Conservation (phyloP, 2,888 invertebrate genomes). For the Gerris lacustris region DNA sequence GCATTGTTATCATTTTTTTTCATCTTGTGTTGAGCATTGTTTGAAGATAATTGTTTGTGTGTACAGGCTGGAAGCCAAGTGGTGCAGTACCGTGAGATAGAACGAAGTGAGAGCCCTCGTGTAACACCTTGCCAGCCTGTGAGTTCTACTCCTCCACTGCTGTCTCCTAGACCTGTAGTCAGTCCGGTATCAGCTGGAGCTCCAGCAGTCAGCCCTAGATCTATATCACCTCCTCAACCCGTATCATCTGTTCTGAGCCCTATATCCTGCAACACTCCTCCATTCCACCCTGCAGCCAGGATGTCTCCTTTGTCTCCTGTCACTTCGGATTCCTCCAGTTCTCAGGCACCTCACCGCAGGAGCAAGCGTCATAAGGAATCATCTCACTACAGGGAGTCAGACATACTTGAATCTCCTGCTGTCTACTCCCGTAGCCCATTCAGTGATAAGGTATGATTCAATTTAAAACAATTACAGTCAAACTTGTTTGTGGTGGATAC, state of each 20-base stretch:
- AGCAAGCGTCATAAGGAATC: slow-evolving; percentile 38
- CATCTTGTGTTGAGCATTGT: too few relatives aligned
- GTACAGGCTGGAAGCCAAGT: neutral
- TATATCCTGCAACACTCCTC: neutral
- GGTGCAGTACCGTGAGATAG: slow-evolving; percentile 8
- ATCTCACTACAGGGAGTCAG: slow-evolving; percentile 53
- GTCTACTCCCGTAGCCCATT: slow-evolving; percentile 74
- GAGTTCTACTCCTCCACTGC: neutral
- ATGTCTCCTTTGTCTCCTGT: slow-evolving; percentile 34
- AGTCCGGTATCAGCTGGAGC: neutral
- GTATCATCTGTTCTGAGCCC: neutral
- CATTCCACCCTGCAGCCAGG: slow-evolving; percentile 29
- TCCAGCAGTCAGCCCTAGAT: slow-evolving; percentile 5
- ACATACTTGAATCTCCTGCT: slow-evolving; percentile 69
- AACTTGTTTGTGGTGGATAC: too few relatives aligned
- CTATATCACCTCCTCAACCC: slow-evolving; percentile 19
- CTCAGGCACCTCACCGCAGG: slow-evolving; percentile 36
- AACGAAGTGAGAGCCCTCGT: slow-evolving; percentile 11
- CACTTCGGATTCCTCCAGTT: slow-evolving; percentile 35
- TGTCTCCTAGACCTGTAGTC: neutral
- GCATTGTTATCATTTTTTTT: too few relatives aligned
- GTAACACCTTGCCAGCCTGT: slow-evolving; percentile 10
- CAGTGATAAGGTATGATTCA: slow-evolving; percentile 56
- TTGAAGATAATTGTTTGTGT: neutral
- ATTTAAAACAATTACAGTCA: neutral